phyloP scores from a whole-genome alignment of 2,797 vertebrate species.

The Sebastes hubbsi region DNA sequence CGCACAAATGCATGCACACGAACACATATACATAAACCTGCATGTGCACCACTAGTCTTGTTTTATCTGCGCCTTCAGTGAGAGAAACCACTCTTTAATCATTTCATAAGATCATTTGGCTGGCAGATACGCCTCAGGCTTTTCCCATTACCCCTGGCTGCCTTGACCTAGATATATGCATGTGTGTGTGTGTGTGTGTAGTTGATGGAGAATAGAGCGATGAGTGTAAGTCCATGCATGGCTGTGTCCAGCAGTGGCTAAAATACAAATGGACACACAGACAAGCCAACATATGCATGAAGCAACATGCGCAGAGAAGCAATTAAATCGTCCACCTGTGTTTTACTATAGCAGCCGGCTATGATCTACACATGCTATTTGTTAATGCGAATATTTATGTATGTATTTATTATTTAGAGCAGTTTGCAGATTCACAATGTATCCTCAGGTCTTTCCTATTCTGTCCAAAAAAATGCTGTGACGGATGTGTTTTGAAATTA shows the following conservation, averaged over 20 bases:
- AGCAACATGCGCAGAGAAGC: neutral
- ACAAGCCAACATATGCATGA: neutral
- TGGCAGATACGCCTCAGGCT: constrained; percentile 81
- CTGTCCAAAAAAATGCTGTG: neutral
- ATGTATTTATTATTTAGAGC: neutral
- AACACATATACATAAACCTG: constrained; percentile 45
- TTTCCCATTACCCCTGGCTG: constrained; percentile 82
- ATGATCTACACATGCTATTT: neutral
- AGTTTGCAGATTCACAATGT: neutral
- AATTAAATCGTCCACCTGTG: neutral
- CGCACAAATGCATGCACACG: constrained; percentile 38
- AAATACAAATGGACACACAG: constrained; percentile 27
- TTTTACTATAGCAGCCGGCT: neutral
- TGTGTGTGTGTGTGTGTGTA: constrained; percentile 16
- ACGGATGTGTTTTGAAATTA: neutral
- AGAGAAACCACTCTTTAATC: constrained; percentile 75
- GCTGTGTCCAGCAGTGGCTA: constrained; percentile 43
- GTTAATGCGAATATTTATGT: too few species aligned
- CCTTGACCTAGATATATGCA: constrained; percentile 85
- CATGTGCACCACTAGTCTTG: constrained; percentile 55
- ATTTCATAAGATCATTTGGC: constrained; percentile 83
- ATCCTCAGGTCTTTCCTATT: neutral
- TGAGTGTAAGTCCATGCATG: constrained; percentile 28
- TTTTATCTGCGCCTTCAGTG: constrained; percentile 59
- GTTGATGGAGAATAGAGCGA: constrained; percentile 46